phyloP scores from a whole-genome alignment of 2,888 invertebrate species.

The Andrena praecox region DNA sequence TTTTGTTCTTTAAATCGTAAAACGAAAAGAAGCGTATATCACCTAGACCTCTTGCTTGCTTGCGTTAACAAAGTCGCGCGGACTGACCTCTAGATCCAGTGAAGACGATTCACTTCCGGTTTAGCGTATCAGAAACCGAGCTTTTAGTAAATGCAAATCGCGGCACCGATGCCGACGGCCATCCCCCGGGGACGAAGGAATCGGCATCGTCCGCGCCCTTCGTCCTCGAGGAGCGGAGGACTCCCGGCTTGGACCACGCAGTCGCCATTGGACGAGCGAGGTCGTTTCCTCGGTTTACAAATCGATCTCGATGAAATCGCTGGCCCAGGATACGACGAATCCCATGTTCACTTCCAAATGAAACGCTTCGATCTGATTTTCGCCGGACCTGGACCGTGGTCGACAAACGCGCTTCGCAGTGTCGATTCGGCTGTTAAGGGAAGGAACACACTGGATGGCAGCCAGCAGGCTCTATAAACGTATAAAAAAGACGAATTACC shows the following conservation, averaged over 20 bases:
- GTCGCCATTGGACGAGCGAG: background rate
- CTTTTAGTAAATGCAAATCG: constrained; percentile 40
- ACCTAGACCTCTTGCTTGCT: constrained; percentile 40
- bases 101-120: constrained; percentile 10
- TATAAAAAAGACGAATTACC: constrained; percentile 66
- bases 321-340: background rate
- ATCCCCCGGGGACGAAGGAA: constrained; percentile 9
- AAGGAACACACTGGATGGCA: constrained; percentile 13
- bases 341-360: background rate
- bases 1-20: constrained; percentile 35
- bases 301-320: background rate
- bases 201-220: background rate
- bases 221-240: background rate
- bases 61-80: constrained; percentile 64
- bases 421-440: constrained; percentile 4
- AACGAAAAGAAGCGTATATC: constrained; percentile 55
- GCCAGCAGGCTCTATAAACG: constrained; percentile 57
- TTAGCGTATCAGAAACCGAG: constrained; percentile 28
- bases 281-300: background rate
- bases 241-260: background rate
- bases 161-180: constrained; percentile 4
- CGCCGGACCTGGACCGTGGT: background rate
- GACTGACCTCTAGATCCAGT: constrained; percentile 58
- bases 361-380: background rate
- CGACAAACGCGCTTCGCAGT: background rate